These are phyloP conservation scores for Chaetogeoica ovagalla DNA, from an alignment of 2,888 invertebrate species.

Conservation along the genomic window DNA sequence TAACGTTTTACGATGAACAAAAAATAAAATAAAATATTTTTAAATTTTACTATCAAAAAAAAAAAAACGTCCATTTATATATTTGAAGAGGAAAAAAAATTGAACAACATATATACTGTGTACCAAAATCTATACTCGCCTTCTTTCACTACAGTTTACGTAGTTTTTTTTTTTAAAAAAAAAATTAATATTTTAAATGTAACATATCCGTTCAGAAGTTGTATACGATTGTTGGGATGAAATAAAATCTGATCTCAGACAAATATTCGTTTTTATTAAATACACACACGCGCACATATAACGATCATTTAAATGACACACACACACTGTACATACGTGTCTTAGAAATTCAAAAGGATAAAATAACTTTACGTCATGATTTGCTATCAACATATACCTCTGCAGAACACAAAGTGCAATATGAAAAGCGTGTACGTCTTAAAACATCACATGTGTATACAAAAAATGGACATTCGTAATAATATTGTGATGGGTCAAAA, in stretches of 20 bases:
- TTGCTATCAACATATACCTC: no score
- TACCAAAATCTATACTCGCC: background rate
- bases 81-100: background rate
- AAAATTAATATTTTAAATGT: slow-evolving; percentile 13
- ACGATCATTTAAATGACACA: no score
- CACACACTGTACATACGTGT: no score
- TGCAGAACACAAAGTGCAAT: no score
- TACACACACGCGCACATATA: no score
- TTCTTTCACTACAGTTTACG: slow-evolving; percentile 9
- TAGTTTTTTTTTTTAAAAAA: slow-evolving; percentile 6
- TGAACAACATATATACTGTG: background rate
- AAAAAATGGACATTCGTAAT: no score
- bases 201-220: slow-evolving; percentile 50
- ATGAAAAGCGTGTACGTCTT: no score
- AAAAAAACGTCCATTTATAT: slow-evolving; percentile 17
- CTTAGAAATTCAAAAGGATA: no score
- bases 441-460: no score
- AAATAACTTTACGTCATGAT: no score
- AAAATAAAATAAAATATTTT: background rate
- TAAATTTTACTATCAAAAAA: slow-evolving; percentile 9
- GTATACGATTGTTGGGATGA: slow-evolving; percentile 51
- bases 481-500: no score
- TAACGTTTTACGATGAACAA: background rate
- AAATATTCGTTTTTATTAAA: slow-evolving; percentile 34
- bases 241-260: slow-evolving; percentile 50